phyloP scores from a whole-genome alignment of 1,140 invertebrate species.

The Phymorhynchus buccinoides region DNA sequence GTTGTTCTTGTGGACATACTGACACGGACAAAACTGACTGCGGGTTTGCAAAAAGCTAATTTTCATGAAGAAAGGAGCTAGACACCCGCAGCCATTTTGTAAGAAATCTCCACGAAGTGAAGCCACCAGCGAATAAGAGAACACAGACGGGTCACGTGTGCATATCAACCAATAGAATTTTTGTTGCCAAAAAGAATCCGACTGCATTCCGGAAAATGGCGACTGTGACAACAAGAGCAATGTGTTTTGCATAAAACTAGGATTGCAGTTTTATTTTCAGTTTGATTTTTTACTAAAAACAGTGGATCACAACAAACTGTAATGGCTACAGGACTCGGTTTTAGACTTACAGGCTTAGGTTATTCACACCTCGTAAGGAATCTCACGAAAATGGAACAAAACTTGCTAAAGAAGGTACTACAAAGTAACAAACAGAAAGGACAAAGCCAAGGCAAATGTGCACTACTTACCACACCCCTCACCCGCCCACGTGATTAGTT shows the following conservation, averaged over 20 bases:
- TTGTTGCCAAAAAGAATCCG: slow-evolving; percentile 21
- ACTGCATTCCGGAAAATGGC: slow-evolving; percentile 35
- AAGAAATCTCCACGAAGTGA: slow-evolving; percentile 54
- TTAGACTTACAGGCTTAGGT: slow-evolving; percentile 14
- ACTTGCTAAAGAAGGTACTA: slow-evolving; percentile 24
- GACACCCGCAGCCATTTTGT: slow-evolving; percentile 66
- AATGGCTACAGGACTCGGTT: slow-evolving; percentile 25
- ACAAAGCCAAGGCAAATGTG: too few relatives aligned
- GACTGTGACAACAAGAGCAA: background rate
- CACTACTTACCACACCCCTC: too few relatives aligned
- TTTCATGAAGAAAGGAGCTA: slow-evolving; percentile 40
- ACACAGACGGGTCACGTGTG: slow-evolving; percentile 59
- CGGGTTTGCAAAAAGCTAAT: slow-evolving; percentile 35
- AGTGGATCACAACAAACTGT: background rate
- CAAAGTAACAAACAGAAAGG: too few relatives aligned
- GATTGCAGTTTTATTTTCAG: too few relatives aligned
- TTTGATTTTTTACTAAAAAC: too few relatives aligned
- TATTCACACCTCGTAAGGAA: slow-evolving; percentile 4
- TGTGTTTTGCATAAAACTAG: too few relatives aligned
- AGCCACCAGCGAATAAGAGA: slow-evolving; percentile 63
- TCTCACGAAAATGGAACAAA: slow-evolving; percentile 13
- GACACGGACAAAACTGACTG: slow-evolving; percentile 22
- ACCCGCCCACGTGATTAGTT: too few relatives aligned
- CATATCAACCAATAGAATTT: slow-evolving; percentile 55
- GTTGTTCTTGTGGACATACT: slow-evolving; percentile 66